These are phyloP conservation scores for Phasia obesa DNA, from an alignment of 2,888 invertebrate genomes.

Conservation along the genomic window DNA sequence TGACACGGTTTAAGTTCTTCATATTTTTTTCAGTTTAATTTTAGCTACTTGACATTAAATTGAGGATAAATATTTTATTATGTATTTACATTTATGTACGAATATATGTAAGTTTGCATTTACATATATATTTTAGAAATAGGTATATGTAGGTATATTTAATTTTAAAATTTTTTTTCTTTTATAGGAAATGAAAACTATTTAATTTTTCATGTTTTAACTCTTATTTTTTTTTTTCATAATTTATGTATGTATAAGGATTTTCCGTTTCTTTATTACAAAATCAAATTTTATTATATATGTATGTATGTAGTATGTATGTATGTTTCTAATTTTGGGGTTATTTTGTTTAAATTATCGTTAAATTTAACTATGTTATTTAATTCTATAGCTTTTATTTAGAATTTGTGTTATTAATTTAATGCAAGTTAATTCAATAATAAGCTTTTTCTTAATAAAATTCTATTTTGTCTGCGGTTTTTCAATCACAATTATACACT, in stretches of 20 bases:
- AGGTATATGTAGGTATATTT: conserved; percentile 27
- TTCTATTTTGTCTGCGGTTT: conserved; percentile 67
- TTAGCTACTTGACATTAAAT: conserved; percentile 63
- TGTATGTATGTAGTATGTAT: conserved; percentile 9
- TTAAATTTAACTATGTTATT: conserved; percentile 24
- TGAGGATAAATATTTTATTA: conserved; percentile 45
- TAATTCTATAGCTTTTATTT: conserved; percentile 14
- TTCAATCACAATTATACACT: conserved; percentile 66
- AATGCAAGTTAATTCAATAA: conserved; percentile 7
- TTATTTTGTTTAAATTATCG: conserved; percentile 3
- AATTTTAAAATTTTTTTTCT: conserved; percentile 16
- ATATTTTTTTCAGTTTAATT: conserved; percentile 44
- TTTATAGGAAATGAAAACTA: conserved; percentile 17
- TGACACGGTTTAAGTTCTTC: conserved; percentile 45
- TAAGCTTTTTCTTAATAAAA: conserved; percentile 50
- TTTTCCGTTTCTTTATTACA: conserved; percentile 42
- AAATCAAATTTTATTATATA: conserved; percentile 28
- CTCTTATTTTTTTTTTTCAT: conserved; percentile 51
- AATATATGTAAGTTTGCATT: background rate
- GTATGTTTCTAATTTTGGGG: conserved; percentile 2
- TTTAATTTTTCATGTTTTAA: conserved; percentile 40
- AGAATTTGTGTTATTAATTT: conserved; percentile 29
- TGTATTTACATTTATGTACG: background rate
- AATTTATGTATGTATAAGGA: conserved; percentile 69
- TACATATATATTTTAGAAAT: conserved; percentile 12